Conservation (phyloP, 2,113 vertebrate species). For the Corythaixoides concolor region DNA sequence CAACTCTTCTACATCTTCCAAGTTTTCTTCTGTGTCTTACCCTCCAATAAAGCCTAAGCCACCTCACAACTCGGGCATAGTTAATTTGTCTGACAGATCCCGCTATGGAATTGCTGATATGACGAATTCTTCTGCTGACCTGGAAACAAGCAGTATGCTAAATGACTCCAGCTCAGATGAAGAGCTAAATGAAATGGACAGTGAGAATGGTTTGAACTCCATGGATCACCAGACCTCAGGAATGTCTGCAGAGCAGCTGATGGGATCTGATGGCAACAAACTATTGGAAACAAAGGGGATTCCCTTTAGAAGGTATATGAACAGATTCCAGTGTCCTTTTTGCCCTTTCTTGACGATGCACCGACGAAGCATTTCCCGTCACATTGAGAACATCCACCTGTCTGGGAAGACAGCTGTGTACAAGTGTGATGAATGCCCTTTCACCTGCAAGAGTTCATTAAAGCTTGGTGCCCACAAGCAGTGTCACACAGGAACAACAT, state of each 20-base stretch:
- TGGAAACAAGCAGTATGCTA: slow-evolving; percentile 83
- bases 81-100: slow-evolving; percentile 89
- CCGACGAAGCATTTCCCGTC: slow-evolving; percentile 93
- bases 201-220: slow-evolving; percentile 86
- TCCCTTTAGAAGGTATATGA: slow-evolving; percentile 93
- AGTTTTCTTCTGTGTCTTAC: slow-evolving; percentile 85
- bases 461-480: slow-evolving; percentile 94
- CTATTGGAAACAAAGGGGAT: slow-evolving; percentile 96
- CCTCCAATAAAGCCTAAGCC: slow-evolving; percentile 86
- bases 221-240: slow-evolving; percentile 85
- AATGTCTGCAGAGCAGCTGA: slow-evolving; percentile 87
- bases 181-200: slow-evolving; percentile 89
- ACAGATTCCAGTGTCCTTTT: slow-evolving; percentile 97
- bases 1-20: slow-evolving; percentile 74
- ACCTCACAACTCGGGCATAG: slow-evolving; percentile 84
- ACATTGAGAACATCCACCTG: slow-evolving; percentile 97
- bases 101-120: slow-evolving; percentile 82
- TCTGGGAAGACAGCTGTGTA: slow-evolving; percentile 95
- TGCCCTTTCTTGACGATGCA: slow-evolving; percentile 98
- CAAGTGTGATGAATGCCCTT: slow-evolving; percentile 95
- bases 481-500: slow-evolving; percentile 81
- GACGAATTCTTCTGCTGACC: slow-evolving; percentile 80
- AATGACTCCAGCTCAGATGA: slow-evolving; percentile 95
- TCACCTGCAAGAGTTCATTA: slow-evolving; percentile 93
- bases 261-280: slow-evolving; percentile 94